phyloP scores from a whole-genome alignment of 2,113 vertebrate genomes.

The Cariama cristata region DNA sequence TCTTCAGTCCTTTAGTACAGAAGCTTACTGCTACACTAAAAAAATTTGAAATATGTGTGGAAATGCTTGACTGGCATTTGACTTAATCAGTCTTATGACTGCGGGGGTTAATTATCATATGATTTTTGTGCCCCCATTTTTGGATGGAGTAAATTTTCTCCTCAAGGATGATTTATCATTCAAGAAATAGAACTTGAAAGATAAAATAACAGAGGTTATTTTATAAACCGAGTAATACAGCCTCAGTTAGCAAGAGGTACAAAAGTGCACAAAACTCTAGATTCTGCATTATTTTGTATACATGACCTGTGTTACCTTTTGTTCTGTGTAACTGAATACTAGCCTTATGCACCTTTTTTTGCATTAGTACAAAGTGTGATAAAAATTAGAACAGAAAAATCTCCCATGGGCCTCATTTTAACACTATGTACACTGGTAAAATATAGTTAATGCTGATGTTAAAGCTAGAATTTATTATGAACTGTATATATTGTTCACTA shows the following conservation, averaged over 20 bases:
- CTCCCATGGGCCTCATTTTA: background rate
- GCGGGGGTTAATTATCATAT: background rate
- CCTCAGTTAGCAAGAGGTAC: background rate
- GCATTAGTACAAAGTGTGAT: background rate
- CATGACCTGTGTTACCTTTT: conserved; percentile 6
- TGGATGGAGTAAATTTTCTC: conserved; percentile 10
- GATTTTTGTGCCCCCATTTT: conserved; percentile 35
- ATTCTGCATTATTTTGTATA: background rate
- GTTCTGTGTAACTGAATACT: background rate
- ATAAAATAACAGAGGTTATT: background rate
- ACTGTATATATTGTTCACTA: background rate
- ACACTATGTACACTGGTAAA: background rate
- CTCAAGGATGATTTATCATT: background rate
- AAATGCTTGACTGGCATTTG: conserved; percentile 29
- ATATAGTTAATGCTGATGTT: background rate
- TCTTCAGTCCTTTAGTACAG: background rate
- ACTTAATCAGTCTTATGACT: conserved; percentile 39
- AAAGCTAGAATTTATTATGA: background rate
- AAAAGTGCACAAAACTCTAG: background rate
- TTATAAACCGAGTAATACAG: background rate
- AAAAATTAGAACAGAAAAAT: background rate
- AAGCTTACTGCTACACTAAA: background rate
- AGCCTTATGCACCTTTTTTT: background rate
- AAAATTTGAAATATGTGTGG: background rate
- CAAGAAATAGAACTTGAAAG: conserved; percentile 7